Evolutionary conservation across 2,113 vertebrate genomes (phyloP), one percentile per base, ranked within the genome.

Genomic region (Tenebrosternarchus preto): DNA sequence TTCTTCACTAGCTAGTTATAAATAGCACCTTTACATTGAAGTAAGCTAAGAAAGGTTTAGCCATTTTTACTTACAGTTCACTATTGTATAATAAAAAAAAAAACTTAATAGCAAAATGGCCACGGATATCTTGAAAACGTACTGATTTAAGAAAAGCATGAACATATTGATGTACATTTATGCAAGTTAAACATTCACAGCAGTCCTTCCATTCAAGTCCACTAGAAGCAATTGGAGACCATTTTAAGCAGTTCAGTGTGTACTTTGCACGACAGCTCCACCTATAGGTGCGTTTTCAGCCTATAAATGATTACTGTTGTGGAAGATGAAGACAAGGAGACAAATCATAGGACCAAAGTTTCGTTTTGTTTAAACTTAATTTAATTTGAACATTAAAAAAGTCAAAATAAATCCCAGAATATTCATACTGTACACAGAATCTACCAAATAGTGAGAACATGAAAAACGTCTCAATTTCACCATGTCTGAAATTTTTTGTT

Each of bases 321-420:
- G 9, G 22, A 61, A 61, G 59, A 61, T 61, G 4, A 19, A 19
- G 1, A 20, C 7, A 4, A 31, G 4, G 9, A 67, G 63, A 68
- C 31, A 68, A 4, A 57, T 27, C 16, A 2, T 22, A 19, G 22
- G 1, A 4, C 1, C 8, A 11, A 27, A 4, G 9, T 69, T 73
- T 56, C 56, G 50, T 29, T 63, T 57, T 73, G 36, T 73, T 27
- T 73, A 50, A 77, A 77, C 36, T 77, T 73, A 72, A 66, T 82
- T 77, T 77, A 82, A 71, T 82, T 36, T 36, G 66, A 43, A 61
- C 46, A 33, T 68, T 73, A 9, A 67, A 68, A 64, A 64, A 55
- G 43, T 29, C 43, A 17, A 55, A 25, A 76, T 46, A 27, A 75
- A 46, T 19, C 39, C 59, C 50, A 66, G 24, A 59, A 46, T 27